Evolutionary conservation across 2,113 vertebrate genomes (phyloP), one percentile per base, ranked within the genome.

Genomic region (Leucopsar rothschildi): DNA sequence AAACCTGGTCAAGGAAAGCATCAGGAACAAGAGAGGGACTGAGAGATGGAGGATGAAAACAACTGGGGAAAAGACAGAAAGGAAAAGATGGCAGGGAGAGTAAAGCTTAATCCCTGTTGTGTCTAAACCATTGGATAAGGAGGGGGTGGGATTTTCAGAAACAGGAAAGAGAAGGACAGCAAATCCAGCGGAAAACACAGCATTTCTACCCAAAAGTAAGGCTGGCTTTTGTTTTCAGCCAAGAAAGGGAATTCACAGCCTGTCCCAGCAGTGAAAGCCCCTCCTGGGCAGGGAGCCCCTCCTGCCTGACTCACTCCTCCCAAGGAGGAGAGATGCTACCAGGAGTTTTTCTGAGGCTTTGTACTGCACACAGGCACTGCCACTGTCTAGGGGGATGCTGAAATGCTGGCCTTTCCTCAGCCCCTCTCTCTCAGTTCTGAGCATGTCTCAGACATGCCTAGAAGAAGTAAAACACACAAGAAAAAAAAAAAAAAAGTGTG

Each of bases 71-170:
- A 65, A 28, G 24, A 19, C 1, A 9, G 9, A 6, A 22, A 33
- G 1, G 4, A 27, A 53, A 39, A 3, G 11, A 13, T 20, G 12
- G 9, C 9, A 42, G 1, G 5, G 6, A 1, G 8, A 18, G 22
- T 12, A 47, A 49, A 45, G 8, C 11, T 37, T 47, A 66, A 49
- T 68, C 44, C 24, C 16, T 68, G 16, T 6, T 86, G 6, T 40
- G 50, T 15, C 27, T 52, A n/a, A 72, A 53, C 12, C 15, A 39
- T 11, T 1, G 12, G 33, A 44, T 57, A 40, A 0, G 1, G 15
- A 68, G 14, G 8, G 8, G 10, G 13, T 11, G 33, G 13, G 31
- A 31, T 6, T 90, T 86, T 80, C 33, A 72, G 50, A 60, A 90
- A 68, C 1, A 13, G 5, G 27, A 53, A 77, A 78, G 3, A 78